Percentiles rank a stretch among this genome's conserved stretches.
These are phyloP conservation scores for Pristis pectinata DNA, from an alignment of 2,797 vertebrate genomes.

Conservation along the genomic window DNA sequence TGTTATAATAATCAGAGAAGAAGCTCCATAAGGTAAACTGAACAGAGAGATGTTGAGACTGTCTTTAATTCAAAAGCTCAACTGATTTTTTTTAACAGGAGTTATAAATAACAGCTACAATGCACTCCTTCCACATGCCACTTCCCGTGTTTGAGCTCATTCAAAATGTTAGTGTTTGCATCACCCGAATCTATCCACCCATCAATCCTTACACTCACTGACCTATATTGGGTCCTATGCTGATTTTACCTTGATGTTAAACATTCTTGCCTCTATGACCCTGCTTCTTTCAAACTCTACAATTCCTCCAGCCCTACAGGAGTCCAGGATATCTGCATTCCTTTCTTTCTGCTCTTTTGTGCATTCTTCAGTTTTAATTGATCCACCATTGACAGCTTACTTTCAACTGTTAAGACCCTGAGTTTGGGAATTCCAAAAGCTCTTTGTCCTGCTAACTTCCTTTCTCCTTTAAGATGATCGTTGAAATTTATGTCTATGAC, in stretches of 20 bases:
- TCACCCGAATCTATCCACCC: background rate
- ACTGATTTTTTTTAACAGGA: no score
- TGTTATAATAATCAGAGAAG: no score
- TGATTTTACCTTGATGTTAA: background rate
- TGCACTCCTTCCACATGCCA: background rate
- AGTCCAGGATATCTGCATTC: background rate
- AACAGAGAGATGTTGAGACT: no score
- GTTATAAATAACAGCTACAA: no score
- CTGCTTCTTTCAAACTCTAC: background rate
- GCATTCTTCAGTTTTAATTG: background rate
- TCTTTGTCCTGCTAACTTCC: no score
- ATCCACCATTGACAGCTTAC: background rate
- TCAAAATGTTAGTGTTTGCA: background rate
- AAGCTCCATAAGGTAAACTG: no score
- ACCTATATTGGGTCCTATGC: background rate
- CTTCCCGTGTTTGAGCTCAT: background rate
- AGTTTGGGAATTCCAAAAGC: background rate
- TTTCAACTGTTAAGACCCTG: no score
- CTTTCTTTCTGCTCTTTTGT: background rate
- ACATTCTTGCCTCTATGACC: background rate
- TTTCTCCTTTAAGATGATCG: background rate
- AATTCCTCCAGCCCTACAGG: background rate
- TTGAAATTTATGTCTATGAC: background rate
- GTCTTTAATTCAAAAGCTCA: no score
- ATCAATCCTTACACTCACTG: background rate